A percentile compares a stretch with the other conserved stretches of the same genome.
Conservation (phyloP, 2,113 vertebrate genomes). For the Cheirogaleus medius region DNA sequence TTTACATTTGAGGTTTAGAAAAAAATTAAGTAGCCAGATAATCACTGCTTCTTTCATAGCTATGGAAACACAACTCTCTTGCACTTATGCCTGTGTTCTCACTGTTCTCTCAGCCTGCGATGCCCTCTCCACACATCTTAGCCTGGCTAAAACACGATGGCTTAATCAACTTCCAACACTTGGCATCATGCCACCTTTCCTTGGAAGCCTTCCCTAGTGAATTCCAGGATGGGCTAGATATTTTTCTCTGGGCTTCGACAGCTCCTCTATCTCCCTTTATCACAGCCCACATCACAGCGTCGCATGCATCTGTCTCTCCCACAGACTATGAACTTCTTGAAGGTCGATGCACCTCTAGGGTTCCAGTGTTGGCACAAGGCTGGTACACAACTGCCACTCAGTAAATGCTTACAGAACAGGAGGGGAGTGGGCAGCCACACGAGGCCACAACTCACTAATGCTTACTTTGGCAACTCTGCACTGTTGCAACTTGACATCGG, state of each 20-base stretch:
- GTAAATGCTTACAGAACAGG: neutral
- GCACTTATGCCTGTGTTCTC: neutral
- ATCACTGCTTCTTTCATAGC: neutral
- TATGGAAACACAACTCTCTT: neutral
- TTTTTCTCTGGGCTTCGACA: neutral
- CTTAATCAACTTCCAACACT: neutral
- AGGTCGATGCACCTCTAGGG: neutral
- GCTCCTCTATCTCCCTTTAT: neutral
- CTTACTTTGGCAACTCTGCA: constrained; percentile 93
- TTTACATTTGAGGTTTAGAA: neutral
- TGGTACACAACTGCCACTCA: neutral
- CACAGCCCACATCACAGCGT: neutral
- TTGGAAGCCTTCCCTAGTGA: neutral
- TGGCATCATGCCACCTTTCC: neutral
- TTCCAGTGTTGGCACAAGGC: neutral
- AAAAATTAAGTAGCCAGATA: neutral
- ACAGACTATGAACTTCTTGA: neutral
- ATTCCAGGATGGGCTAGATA: neutral
- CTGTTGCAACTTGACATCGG: constrained; percentile 94
- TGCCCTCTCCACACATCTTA: neutral
- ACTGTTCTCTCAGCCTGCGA: neutral
- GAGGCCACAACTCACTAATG: neutral
- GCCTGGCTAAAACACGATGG: neutral
- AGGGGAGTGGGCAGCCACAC: fast-evolving
- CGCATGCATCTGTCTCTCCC: neutral